Conservation (phyloP, 2,113 vertebrate species). For the Poicephalus gulielmi region DNA sequence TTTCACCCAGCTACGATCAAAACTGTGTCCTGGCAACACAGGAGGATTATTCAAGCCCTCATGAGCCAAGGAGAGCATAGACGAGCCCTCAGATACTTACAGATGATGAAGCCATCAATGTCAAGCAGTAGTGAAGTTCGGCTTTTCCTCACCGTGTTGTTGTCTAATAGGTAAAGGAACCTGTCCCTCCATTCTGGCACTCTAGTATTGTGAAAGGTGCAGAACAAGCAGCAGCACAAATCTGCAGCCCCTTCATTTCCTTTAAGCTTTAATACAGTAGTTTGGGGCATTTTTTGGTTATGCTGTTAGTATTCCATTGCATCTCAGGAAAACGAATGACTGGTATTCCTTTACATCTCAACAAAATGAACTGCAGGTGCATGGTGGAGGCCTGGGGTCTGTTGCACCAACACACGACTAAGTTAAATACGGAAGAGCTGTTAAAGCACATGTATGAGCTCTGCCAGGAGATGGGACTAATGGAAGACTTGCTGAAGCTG, state of each 20-base stretch:
- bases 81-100: conserved; percentile 87
- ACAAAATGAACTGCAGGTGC: conserved; percentile 73
- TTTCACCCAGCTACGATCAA: conserved; percentile 88
- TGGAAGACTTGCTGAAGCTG: conserved; percentile 91
- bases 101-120: conserved; percentile 83
- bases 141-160: conserved; percentile 88
- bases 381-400: conserved; percentile 90
- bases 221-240: background rate
- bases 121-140: conserved; percentile 78
- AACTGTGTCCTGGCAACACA: conserved; percentile 87
- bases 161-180: conserved; percentile 87
- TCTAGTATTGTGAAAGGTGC: no score
- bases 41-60: conserved; percentile 85
- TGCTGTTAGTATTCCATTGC: background rate
- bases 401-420: conserved; percentile 81
- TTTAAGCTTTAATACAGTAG: background rate
- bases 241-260: background rate
- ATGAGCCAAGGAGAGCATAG: conserved; percentile 89
- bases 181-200: rapidly evolving
- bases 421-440: conserved; percentile 81
- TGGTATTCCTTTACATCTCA: background rate
- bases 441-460: conserved; percentile 83
- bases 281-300: background rate
- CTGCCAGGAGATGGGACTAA: conserved; percentile 89
- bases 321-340: background rate